Percentiles rank a stretch among this genome's conserved stretches.
These are phyloP conservation scores for Drosophila tropicalis DNA, from an alignment of 1,140 invertebrate species.

Conservation along the genomic window DNA sequence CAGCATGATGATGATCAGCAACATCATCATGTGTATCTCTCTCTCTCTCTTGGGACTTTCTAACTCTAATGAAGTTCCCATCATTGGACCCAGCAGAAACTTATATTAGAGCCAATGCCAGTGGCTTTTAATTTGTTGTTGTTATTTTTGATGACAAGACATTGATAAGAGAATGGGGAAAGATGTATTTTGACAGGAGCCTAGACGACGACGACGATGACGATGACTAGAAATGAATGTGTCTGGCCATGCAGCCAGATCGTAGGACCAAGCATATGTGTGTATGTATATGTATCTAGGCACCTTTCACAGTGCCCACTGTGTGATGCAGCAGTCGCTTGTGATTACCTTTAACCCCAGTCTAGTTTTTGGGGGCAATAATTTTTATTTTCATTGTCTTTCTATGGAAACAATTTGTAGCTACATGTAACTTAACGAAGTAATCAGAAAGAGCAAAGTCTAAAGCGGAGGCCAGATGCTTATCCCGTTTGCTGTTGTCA, in stretches of 20 bases:
- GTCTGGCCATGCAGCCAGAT: conserved; percentile 56
- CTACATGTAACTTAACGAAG: conserved; percentile 78
- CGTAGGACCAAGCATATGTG: conserved; percentile 41
- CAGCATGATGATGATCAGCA: not conserved
- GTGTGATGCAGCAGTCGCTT: conserved; percentile 50
- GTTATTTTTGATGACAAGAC: conserved; percentile 63
- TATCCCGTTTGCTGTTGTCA: conserved; percentile 54
- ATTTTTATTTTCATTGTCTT: conserved; percentile 78
- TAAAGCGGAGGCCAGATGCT: conserved; percentile 65
- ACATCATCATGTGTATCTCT: not conserved
- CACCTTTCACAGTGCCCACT: conserved; percentile 70
- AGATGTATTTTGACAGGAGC: conserved; percentile 71
- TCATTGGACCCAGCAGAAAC: conserved; percentile 23
- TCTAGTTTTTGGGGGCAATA: conserved; percentile 43
- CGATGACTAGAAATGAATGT: conserved; percentile 38
- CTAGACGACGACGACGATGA: not conserved
- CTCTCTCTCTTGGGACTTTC: conserved; percentile 52
- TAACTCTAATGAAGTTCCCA: conserved; percentile 70
- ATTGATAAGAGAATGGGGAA: conserved; percentile 56
- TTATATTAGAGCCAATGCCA: conserved; percentile 34
- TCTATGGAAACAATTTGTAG: conserved; percentile 80
- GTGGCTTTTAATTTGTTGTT: conserved; percentile 61
- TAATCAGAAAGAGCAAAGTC: conserved; percentile 62
- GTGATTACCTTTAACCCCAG: conserved; percentile 75
- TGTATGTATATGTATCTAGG: conserved; percentile 24